phyloP scores from a whole-genome alignment of 2,113 vertebrate genomes.

The Rhagologus leucostigma region DNA sequence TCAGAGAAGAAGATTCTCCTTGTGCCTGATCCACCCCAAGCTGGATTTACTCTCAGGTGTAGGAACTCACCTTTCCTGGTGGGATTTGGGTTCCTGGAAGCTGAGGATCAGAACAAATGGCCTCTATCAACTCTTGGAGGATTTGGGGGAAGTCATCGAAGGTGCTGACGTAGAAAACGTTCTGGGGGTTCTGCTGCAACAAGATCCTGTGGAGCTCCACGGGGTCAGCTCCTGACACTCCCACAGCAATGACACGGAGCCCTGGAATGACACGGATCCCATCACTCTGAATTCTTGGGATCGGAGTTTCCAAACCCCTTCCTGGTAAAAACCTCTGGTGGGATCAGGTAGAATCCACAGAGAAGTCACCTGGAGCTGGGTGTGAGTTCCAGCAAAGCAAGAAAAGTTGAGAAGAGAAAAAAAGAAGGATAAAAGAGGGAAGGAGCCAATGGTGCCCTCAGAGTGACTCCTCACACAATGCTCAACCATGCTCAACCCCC shows the following conservation, averaged over 20 bases:
- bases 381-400: neutral
- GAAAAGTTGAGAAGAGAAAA: neutral
- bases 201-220: conserved; percentile 78
- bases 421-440: neutral
- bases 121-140: conserved; percentile 79
- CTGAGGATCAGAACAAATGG: conserved; percentile 73
- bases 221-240: conserved; percentile 79
- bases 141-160: conserved; percentile 82
- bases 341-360: accelerated
- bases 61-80: conserved; percentile 5
- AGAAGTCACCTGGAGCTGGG: neutral
- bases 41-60: neutral
- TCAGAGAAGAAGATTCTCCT: neutral
- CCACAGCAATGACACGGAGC: conserved; percentile 80
- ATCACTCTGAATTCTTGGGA: neutral
- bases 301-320: neutral
- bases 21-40: neutral
- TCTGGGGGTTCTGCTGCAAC: conserved; percentile 74
- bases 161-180: conserved; percentile 78
- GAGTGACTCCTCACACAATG: accelerated
- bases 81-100: neutral
- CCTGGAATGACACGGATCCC: conserved; percentile 60
- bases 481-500: too few relatives aligned
- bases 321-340: neutral
- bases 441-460: neutral